A percentile compares a stretch with the other conserved stretches of the same genome.
Conservation (phyloP, 2,888 invertebrate genomes). For the Eulithis prunata region DNA sequence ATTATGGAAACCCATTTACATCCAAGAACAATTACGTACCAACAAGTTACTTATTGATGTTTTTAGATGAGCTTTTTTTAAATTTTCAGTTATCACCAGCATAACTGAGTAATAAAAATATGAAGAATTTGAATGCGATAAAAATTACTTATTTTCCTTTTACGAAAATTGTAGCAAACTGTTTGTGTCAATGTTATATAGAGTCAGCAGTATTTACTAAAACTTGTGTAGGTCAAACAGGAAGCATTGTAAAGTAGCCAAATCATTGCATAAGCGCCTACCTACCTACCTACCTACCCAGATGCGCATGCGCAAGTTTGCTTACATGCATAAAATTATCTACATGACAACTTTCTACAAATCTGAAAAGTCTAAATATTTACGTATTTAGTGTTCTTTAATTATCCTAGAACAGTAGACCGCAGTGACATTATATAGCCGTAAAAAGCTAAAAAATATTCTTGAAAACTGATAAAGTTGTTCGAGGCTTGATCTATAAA, state of each 20-base stretch:
- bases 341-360: conserved; percentile 38
- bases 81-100: too few species aligned
- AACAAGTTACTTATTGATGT: not conserved
- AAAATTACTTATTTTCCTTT: too few species aligned
- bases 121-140: too few species aligned
- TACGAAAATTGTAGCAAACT: too few species aligned
- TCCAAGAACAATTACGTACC: not conserved
- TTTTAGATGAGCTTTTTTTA: not conserved
- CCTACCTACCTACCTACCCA: conserved; percentile 15
- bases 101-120: too few species aligned
- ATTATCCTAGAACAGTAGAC: not conserved
- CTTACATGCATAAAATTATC: conserved; percentile 31
- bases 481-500: too few species aligned
- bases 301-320: conserved; percentile 24
- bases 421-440: too few species aligned
- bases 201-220: not conserved
- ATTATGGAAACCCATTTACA: conserved; percentile 1
- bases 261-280: conserved; percentile 35
- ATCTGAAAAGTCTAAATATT: conserved; percentile 17
- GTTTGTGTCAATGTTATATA: too few species aligned
- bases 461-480: too few species aligned
- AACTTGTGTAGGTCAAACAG: conserved; percentile 26
- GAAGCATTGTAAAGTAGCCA: conserved; percentile 35
- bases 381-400: not conserved
- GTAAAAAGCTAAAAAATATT: too few species aligned